Conservation (phyloP, 2,888 invertebrate species). For the Phalera bucephala region DNA sequence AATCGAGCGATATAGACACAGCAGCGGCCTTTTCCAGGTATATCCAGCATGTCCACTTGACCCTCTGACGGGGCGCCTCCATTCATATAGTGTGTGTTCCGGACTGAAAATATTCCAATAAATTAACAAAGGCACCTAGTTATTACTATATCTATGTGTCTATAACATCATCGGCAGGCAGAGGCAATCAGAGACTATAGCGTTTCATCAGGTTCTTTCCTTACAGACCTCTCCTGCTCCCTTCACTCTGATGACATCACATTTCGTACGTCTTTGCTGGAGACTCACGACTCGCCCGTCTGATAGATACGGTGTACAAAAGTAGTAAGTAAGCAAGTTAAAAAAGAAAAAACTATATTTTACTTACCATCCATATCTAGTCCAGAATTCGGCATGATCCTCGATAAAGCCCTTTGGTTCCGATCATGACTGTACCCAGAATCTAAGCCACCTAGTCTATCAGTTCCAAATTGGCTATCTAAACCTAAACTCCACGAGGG, state of each 20-base stretch:
- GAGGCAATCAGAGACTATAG: too few species aligned
- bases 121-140: slow-evolving; percentile 3
- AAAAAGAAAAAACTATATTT: slow-evolving; percentile 6
- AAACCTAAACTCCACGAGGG: slow-evolving; percentile 83
- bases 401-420: slow-evolving; percentile 80
- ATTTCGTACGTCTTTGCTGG: too few species aligned
- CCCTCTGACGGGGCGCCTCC: slow-evolving; percentile 85
- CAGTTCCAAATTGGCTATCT: slow-evolving; percentile 84
- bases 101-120: slow-evolving; percentile 48
- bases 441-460: slow-evolving; percentile 81
- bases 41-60: slow-evolving; percentile 96
- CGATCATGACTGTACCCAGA: slow-evolving; percentile 83
- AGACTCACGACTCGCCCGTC: too few species aligned
- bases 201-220: too few species aligned
- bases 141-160: too few species aligned
- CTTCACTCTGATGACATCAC: too few species aligned
- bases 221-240: too few species aligned
- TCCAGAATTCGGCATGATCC: slow-evolving; percentile 75
- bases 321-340: too few species aligned
- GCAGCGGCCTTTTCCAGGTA: slow-evolving; percentile 96
- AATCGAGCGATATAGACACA: slow-evolving; percentile 95
- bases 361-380: slow-evolving; percentile 75
- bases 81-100: slow-evolving; percentile 81
- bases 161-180: too few species aligned
- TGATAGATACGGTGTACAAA: too few species aligned